A percentile compares a stretch with the other conserved stretches of the same genome.
These are phyloP conservation scores for Rutilus rutilus DNA, from an alignment of 2,113 vertebrate genomes.

Conservation along the genomic window DNA sequence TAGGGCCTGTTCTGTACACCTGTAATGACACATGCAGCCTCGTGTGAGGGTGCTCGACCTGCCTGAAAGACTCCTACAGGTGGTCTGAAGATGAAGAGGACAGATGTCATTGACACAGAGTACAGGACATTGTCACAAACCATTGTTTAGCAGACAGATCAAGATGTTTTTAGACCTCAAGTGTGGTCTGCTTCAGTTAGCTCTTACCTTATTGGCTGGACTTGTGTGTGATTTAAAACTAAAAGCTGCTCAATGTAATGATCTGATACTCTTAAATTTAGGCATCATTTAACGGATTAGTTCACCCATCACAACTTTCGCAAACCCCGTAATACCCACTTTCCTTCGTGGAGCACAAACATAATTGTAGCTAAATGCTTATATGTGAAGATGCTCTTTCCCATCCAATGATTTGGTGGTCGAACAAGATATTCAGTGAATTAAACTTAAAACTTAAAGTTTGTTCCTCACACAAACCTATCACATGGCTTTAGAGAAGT, in stretches of 20 bases:
- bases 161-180: background rate
- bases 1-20: constrained; percentile 34
- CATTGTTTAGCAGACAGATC: constrained; percentile 31
- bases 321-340: background rate
- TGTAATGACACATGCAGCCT: constrained; percentile 21
- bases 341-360: background rate
- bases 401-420: background rate
- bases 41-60: background rate
- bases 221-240: background rate
- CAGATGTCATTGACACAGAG: constrained; percentile 68
- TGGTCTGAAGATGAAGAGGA: constrained; percentile 56
- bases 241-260: background rate
- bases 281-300: background rate
- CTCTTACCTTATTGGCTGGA: too few species aligned
- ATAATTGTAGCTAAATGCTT: background rate
- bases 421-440: background rate
- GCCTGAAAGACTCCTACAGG: constrained; percentile 52
- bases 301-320: background rate
- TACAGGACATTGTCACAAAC: constrained; percentile 59
- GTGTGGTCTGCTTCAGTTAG: background rate
- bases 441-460: background rate
- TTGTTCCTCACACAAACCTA: background rate
- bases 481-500: background rate
- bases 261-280: background rate
- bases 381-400: background rate